Evolutionary conservation across 2,113 vertebrate genomes (phyloP).

Genomic region (Zootoca vivipara): DNA sequence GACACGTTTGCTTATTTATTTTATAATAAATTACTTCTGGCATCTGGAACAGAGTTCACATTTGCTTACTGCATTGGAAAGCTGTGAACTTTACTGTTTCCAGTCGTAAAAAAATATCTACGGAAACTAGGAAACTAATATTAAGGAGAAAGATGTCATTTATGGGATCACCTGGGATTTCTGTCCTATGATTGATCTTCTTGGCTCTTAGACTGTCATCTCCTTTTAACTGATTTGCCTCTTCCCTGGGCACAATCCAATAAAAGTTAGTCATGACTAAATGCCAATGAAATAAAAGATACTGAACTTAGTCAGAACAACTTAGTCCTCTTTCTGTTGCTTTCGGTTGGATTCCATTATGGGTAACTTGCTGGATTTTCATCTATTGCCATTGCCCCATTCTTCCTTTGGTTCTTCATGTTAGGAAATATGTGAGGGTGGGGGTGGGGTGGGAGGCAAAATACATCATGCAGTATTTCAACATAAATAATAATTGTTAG

Average conservation of each 20-base stretch:
- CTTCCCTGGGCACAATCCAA: neutral
- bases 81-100: constrained; percentile 42
- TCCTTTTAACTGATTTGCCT: neutral
- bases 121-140: constrained; percentile 30
- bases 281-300: neutral
- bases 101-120: constrained; percentile 61
- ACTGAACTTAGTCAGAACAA: neutral
- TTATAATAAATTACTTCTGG: constrained; percentile 53
- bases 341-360: neutral
- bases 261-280: neutral
- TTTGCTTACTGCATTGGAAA: constrained; percentile 56
- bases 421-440: constrained; percentile 1
- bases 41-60: constrained; percentile 58
- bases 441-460: neutral
- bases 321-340: neutral
- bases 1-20: constrained; percentile 57
- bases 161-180: constrained; percentile 36
- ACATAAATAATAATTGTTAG: neutral
- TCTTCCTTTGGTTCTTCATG: neutral
- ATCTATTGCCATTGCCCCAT: neutral
- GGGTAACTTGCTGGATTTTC: neutral
- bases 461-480: neutral
- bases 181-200: constrained; percentile 22
- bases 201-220: neutral
- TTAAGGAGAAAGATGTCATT: constrained; percentile 17